Evolutionary conservation across 1,140 invertebrate genomes (phyloP).

Genomic region (Oedothorax gibbosus): DNA sequence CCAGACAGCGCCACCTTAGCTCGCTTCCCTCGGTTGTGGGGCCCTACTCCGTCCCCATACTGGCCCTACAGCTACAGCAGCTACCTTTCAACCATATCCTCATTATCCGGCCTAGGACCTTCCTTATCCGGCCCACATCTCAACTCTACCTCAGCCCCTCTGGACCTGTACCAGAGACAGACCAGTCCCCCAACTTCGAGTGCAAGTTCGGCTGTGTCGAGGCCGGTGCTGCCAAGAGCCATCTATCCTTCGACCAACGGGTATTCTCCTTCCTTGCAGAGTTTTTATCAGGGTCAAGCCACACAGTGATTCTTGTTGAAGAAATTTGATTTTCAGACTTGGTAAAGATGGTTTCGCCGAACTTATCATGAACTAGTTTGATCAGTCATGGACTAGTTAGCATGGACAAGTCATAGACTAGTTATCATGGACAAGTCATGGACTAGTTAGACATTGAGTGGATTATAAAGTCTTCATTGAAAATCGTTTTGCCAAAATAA

Average conservation of each 20-base stretch:
- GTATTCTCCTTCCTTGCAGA: conserved; percentile 31
- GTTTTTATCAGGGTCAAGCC: conserved; percentile 47
- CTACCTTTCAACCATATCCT: conserved; percentile 59
- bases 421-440: too few species aligned
- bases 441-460: too few species aligned
- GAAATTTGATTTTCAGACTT: background rate
- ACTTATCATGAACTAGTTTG: background rate
- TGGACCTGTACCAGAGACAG: conserved; percentile 56
- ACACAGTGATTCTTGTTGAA: conserved; percentile 27
- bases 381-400: background rate
- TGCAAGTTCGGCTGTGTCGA: background rate
- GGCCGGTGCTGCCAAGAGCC: conserved; percentile 48
- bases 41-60: conserved; percentile 47
- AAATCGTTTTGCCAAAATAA: too few species aligned
- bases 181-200: conserved; percentile 4
- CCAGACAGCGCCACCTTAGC: conserved; percentile 25
- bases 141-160: conserved; percentile 10
- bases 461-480: too few species aligned
- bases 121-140: background rate
- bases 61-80: conserved; percentile 60
- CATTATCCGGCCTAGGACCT: conserved; percentile 41
- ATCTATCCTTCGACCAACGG: conserved; percentile 38
- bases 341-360: background rate
- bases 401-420: too few species aligned
- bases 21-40: conserved; percentile 50